These are phyloP conservation scores for Chrysolina oricalcia DNA, from an alignment of 2,888 invertebrate genomes.

Conservation along the genomic window DNA sequence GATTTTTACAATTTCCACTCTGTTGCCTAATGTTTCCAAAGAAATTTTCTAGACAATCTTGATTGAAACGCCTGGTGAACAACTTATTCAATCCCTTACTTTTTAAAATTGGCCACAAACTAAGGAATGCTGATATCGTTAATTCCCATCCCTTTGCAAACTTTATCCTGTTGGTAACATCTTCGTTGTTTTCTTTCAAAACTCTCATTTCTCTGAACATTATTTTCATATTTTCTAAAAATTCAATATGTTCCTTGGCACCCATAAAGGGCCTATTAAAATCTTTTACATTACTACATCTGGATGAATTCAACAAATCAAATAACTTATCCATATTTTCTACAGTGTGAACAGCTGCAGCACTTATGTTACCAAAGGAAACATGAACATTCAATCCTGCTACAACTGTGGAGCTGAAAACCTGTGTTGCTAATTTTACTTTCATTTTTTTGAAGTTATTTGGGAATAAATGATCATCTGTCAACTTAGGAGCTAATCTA, in stretches of 20 bases:
- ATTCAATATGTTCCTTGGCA: background rate
- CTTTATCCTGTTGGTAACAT: slow-evolving; percentile 51
- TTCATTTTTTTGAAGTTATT: slow-evolving; percentile 26
- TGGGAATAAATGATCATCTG: slow-evolving; percentile 18
- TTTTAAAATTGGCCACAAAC: slow-evolving; percentile 16
- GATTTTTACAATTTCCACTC: too few relatives aligned
- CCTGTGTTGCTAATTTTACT: slow-evolving; percentile 27
- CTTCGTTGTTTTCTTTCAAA: slow-evolving; percentile 33
- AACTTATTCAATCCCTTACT: slow-evolving; percentile 16
- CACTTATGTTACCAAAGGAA: slow-evolving; percentile 27
- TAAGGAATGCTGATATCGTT: slow-evolving; percentile 22
- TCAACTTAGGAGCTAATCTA: slow-evolving; percentile 30
- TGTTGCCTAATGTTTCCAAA: slow-evolving; percentile 34
- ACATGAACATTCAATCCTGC: slow-evolving; percentile 14
- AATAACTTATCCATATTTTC: slow-evolving; percentile 55
- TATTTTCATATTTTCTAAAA: slow-evolving; percentile 38
- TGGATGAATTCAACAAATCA: slow-evolving; percentile 54
- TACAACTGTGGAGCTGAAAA: slow-evolving; percentile 24
- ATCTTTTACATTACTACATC: background rate
- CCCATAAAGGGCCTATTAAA: slow-evolving; percentile 31
- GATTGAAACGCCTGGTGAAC: slow-evolving; percentile 27
- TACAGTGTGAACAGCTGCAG: slow-evolving; percentile 44
- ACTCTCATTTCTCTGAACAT: slow-evolving; percentile 48
- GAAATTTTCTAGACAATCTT: slow-evolving; percentile 38
- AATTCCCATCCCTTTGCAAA: slow-evolving; percentile 26